These are phyloP conservation scores for Tinamus major DNA, from an alignment of 2,797 vertebrate species.

Conservation along the genomic window DNA sequence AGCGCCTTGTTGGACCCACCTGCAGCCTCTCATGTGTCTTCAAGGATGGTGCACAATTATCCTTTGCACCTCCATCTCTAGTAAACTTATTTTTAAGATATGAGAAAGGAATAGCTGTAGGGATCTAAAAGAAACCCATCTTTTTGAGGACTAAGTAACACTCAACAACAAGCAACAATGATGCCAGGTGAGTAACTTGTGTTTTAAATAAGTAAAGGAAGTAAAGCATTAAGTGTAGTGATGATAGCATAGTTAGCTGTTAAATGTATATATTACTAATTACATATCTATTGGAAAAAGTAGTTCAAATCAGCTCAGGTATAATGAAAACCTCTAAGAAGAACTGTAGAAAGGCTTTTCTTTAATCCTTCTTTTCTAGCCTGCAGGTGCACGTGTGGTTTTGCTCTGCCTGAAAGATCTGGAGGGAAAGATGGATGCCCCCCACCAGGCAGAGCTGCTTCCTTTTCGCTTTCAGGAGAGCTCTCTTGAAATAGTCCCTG, in stretches of 20 bases:
- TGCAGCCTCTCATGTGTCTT: background rate
- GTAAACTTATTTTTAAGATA: background rate
- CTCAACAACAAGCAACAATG: background rate
- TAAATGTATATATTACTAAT: conserved; percentile 49
- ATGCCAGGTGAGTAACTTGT: background rate
- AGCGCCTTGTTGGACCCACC: background rate
- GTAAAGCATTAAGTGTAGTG: background rate
- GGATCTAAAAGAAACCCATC: background rate
- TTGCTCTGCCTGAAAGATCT: background rate
- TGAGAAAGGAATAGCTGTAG: background rate
- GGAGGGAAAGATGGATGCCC: background rate
- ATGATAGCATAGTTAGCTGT: background rate
- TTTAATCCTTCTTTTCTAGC: conserved; percentile 31
- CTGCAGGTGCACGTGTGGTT: background rate
- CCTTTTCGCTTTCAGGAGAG: conserved; percentile 20
- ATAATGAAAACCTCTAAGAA: background rate
- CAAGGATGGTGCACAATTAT: background rate
- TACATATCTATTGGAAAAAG: conserved; percentile 17
- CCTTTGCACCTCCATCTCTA: background rate
- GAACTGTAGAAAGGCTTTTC: conserved; percentile 37
- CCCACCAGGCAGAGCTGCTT: background rate
- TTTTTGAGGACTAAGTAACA: background rate
- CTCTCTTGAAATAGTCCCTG: conserved; percentile 29
- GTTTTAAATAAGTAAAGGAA: background rate
- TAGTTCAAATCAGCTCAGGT: background rate